Evolutionary conservation across 2,797 vertebrate species (phyloP).

Genomic region (Characodon lateralis): DNA sequence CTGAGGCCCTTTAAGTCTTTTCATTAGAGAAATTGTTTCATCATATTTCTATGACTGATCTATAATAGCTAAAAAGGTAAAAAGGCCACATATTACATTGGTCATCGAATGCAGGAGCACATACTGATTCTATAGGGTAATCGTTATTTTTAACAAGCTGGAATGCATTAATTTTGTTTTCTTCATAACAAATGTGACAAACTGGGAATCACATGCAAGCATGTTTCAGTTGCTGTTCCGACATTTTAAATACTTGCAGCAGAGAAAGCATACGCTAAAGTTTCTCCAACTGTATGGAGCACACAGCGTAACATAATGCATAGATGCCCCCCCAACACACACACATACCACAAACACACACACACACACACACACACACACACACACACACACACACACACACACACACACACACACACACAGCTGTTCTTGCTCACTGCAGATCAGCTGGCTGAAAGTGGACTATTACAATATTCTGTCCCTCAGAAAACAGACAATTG

Average conservation of each 20-base stretch:
- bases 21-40: slow-evolving; percentile 67
- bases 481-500: background rate
- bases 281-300: background rate
- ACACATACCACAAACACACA: background rate
- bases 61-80: slow-evolving; percentile 52
- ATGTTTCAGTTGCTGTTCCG: background rate
- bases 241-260: background rate
- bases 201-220: background rate
- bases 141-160: background rate
- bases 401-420: too few species aligned
- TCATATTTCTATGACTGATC: slow-evolving; percentile 67
- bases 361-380: too few species aligned
- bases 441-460: background rate
- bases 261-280: background rate
- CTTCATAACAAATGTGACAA: background rate
- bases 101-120: slow-evolving; percentile 1
- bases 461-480: background rate
- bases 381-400: too few species aligned
- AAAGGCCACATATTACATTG: slow-evolving; percentile 37
- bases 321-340: background rate
- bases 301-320: background rate
- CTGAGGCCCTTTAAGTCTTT: slow-evolving; percentile 71
- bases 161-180: background rate
- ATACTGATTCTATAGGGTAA: slow-evolving; percentile 6
- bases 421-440: background rate